Base-by-base conservation (phyloP, 2,113 vertebrate genomes). In the Rhinichthys klamathensis region DNA sequence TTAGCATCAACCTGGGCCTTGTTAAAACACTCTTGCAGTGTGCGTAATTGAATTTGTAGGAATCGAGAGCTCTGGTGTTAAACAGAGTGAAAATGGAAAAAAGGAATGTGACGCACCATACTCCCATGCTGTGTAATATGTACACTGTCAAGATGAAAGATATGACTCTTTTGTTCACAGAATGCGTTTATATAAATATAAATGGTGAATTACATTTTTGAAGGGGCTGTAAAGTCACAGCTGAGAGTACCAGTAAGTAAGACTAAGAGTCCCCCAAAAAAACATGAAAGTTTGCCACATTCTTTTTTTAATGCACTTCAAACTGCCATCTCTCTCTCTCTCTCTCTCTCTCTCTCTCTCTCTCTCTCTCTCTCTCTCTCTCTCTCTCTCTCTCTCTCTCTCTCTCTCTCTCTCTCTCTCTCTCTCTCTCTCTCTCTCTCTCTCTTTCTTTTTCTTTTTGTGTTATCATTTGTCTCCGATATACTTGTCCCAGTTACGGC, bases 31-130 rank as follows among this genome's bases (percentile, higher is more conserved):
- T 76, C 75, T 46, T 72, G 51, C 35, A 76, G 83, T 80, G 77
- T 87, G 32, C 18, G 3, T 85, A 89, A 89, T 90, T 88, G 32
- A 76, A 84, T 79, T 79, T 56, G 74, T 69, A 60, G 85, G 73
- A 78, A 84, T 82, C 65, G 56, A 74, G 2, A 44, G 21, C 41
- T 58, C 83, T 75, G 41, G 41, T 88, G 82, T 76, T 83, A 60
- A 61, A 73, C 67, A 67, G 60, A 75, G 78, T 87, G 82, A 87
- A 65, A 73, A 18, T 30, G 63, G 32, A 46, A 77, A 73, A 27
- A 84, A 70, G 51, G 15, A 67, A 60, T 54, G 38, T 49, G 75
- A 58, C 30, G 35, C 25, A 16, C 23, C 21, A 77, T 54, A 35
- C 73, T 32, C 18, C 9, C 35, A 23, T 75, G 63, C 72, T 58